These are phyloP conservation scores for Channallabes apus DNA, from an alignment of 2,797 vertebrate species.

Conservation along the genomic window DNA sequence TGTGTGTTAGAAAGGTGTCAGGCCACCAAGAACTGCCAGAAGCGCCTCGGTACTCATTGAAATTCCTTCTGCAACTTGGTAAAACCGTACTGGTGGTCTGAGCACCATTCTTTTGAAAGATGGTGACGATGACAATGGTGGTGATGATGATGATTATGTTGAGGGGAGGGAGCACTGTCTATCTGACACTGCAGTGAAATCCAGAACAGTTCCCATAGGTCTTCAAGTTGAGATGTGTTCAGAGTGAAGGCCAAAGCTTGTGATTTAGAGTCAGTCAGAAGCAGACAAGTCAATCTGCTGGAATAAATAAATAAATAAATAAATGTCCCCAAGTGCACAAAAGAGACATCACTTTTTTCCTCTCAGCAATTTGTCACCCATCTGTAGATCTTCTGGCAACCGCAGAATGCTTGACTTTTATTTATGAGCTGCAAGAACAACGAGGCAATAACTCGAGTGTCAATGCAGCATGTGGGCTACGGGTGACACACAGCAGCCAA, in stretches of 20 bases:
- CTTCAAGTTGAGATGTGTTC: neutral
- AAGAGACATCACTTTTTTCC: neutral
- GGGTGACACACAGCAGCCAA: conserved; percentile 21
- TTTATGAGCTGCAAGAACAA: conserved; percentile 28
- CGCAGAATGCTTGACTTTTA: neutral
- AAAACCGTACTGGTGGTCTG: neutral
- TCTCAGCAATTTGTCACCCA: neutral
- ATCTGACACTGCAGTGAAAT: neutral
- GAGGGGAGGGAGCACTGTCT: neutral
- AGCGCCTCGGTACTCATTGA: neutral
- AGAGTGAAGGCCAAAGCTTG: neutral
- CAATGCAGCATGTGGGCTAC: conserved; percentile 25
- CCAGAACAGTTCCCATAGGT: too few relatives aligned
- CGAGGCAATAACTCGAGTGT: conserved; percentile 34
- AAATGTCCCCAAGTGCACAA: neutral
- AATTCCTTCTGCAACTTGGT: neutral
- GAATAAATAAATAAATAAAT: neutral
- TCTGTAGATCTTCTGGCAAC: conserved; percentile 1
- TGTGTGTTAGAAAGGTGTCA: conserved; percentile 18
- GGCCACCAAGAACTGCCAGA: conserved; percentile 10
- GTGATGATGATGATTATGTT: neutral
- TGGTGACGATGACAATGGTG: neutral
- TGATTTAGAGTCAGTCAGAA: neutral
- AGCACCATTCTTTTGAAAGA: neutral
- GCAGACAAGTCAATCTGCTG: neutral